Base-by-base conservation (phyloP, 2,888 invertebrate genomes). In the Lithophane socia region DNA sequence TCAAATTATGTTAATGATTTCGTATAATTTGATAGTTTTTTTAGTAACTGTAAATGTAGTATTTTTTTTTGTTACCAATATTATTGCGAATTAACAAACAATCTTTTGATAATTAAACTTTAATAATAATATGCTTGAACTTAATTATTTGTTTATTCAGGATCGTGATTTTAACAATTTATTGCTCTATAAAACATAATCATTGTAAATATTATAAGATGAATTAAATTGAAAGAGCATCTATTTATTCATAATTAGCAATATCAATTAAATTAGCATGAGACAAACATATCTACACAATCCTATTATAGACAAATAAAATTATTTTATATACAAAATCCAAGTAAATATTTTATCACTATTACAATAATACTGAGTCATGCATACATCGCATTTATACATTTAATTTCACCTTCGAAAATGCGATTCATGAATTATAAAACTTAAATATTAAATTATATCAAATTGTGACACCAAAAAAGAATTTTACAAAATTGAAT, bases 301-400 rank as follows among this genome's bases (percentile, higher is more conserved):
- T 61, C 56, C 37, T 69, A 81, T 10, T 83, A 80, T 24, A 56
- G 49, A 73, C 64, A 78, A 74, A 75, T 78, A 70, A 60, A 72
- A 77, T 74, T 77, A 82, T 79, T 71, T 63, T 79, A 85, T 85
- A 82, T 74, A 79, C 75, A 85, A 66, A 76, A 52, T 78, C 64
- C 47, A 77, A 67, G 67, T 77, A 80, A 73, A 76, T 73, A 77
- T 64, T 76, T 70, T 83, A 88, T 86, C 88, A 89, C 89, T 88
- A 86, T 77, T 71, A 84, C 87, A 87, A 87, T 92, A 93, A 93
- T 93, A 93, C 93, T 93, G 93, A 87, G 88, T 80, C 90, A 89
- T 90, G 85, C 89, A 87, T 83, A 84, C 84, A 83, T 74, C 70
- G 70, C 80, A 79, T 69, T 86, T 77, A 68, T 64, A 77, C 65